Base-by-base conservation (phyloP, 2,888 invertebrate species). In the Stenotaenia linearis region DNA sequence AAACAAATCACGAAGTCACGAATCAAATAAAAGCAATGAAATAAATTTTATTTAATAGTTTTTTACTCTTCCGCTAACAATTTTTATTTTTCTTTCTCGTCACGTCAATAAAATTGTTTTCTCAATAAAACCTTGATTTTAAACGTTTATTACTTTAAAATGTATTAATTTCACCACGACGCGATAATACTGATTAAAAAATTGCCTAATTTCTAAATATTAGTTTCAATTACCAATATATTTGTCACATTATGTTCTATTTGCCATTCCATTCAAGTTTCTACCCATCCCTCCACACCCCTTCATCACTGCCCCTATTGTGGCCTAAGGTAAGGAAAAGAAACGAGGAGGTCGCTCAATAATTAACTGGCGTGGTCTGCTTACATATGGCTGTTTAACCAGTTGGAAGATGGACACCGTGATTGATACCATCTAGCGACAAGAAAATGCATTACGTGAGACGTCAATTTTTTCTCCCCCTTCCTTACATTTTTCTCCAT, bases 381-480 rank as follows among this genome's bases (percentile, higher is more conserved):
- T 18, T 74, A 74, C 74, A 74, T 74, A 74, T 74, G 74, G 74
- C 74, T 74, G 74, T 32, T 74, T 74, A 74, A 32, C 28, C 74
- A 74, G 74, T 50, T 50, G 50, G 74, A 74, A 32, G 74, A 74
- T 32, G 30, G 74, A 32, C 74, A 30, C 32, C 74, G 74, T 74
- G 74, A 74, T 74, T 74, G 74, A 74, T 74, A 74, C 32, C 32
- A 74, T 74, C 74, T 28, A 28, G 32, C 74, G 74, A 74, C 74
- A 74, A 30, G 74, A 30, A 32, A 74, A 74, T 32, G 74, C 74
- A 74, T 74, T 74, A 74, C 74, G 28, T 74, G 74, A 74, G 18
- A 74, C 74, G 74, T 74, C 74, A 74, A 74, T 30, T 74, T 74
- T 74, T 74, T 74, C 18, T 74, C 74, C 74, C 74, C 74, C 32